phyloP scores from a whole-genome alignment of 2,113 vertebrate species.

The Poeciliopsis turrubarensis region DNA sequence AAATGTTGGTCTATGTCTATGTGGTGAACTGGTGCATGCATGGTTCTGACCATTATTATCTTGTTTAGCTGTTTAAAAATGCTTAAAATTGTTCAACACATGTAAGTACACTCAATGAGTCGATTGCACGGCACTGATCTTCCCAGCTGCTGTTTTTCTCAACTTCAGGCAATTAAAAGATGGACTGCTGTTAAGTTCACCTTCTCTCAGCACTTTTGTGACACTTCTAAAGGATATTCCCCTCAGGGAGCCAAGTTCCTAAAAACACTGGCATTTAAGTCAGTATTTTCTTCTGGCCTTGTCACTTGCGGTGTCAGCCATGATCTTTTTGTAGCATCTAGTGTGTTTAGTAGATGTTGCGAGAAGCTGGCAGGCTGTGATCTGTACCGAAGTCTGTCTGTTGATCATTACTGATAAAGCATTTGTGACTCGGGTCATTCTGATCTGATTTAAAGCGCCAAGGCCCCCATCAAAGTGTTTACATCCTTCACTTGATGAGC shows the following conservation, averaged over 20 bases:
- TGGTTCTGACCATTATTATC: background rate
- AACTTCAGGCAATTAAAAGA: slow-evolving; percentile 43
- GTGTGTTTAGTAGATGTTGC: slow-evolving; percentile 16
- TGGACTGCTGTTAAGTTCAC: slow-evolving; percentile 51
- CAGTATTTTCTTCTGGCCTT: slow-evolving; percentile 2
- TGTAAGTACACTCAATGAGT: slow-evolving; percentile 11
- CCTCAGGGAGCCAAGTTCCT: slow-evolving; percentile 10
- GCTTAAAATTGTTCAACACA: too few species aligned
- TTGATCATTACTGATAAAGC: slow-evolving; percentile 4
- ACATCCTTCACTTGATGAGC: slow-evolving; percentile 50
- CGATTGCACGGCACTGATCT: too few species aligned
- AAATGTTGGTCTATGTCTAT: background rate
- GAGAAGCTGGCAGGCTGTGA: slow-evolving; percentile 15
- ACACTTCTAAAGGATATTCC: slow-evolving; percentile 31
- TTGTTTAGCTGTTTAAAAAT: background rate
- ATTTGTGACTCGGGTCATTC: slow-evolving; percentile 22
- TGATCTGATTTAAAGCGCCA: slow-evolving; percentile 16
- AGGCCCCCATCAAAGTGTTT: slow-evolving; percentile 39
- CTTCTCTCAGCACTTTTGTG: slow-evolving; percentile 30
- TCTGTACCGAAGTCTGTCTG: background rate
- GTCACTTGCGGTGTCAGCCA: background rate
- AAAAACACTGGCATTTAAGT: slow-evolving; percentile 19
- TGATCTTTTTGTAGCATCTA: slow-evolving; percentile 5
- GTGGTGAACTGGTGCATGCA: background rate
- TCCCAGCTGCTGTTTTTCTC: too few species aligned